phyloP scores from a whole-genome alignment of 2,113 vertebrate genomes.

The Okapia johnstoni region DNA sequence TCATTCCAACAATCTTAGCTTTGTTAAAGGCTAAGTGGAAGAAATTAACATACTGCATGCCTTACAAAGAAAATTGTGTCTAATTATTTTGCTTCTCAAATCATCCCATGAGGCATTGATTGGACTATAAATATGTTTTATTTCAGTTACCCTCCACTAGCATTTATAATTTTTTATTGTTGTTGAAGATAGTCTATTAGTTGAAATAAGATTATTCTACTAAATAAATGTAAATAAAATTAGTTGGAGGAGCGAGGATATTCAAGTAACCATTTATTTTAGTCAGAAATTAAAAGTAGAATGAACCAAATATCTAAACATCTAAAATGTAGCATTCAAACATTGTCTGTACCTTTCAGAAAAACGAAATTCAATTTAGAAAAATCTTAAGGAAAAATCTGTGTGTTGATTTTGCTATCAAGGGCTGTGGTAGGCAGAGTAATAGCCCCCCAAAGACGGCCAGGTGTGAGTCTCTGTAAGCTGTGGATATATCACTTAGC shows the following conservation, averaged over 20 bases:
- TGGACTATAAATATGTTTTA: conserved; percentile 30
- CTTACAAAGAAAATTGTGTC: conserved; percentile 38
- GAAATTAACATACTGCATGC: conserved; percentile 22
- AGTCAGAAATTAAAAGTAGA: not conserved
- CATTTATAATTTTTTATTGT: conserved; percentile 24
- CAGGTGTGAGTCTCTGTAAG: not conserved
- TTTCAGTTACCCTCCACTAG: not conserved
- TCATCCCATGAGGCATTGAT: conserved; percentile 22
- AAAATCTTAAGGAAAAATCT: not conserved
- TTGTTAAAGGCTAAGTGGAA: conserved; percentile 41
- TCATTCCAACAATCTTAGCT: conserved; percentile 23
- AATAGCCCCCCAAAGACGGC: not conserved
- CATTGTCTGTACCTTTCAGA: not conserved
- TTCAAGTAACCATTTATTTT: not conserved
- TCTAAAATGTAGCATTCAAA: not conserved
- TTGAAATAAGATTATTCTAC: not conserved
- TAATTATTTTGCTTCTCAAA: conserved; percentile 52
- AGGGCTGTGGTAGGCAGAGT: not conserved
- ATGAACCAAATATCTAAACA: not conserved
- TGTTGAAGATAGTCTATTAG: not conserved
- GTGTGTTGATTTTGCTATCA: not conserved
- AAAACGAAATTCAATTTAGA: not conserved
- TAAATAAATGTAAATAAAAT: conserved; percentile 41
- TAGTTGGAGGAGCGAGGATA: not conserved
- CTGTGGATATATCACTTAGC: not conserved